Percentiles rank a stretch among this genome's conserved stretches.
Evolutionary conservation across 2,797 vertebrate genomes (phyloP).

Genomic region (Bovichtus diacanthus): DNA sequence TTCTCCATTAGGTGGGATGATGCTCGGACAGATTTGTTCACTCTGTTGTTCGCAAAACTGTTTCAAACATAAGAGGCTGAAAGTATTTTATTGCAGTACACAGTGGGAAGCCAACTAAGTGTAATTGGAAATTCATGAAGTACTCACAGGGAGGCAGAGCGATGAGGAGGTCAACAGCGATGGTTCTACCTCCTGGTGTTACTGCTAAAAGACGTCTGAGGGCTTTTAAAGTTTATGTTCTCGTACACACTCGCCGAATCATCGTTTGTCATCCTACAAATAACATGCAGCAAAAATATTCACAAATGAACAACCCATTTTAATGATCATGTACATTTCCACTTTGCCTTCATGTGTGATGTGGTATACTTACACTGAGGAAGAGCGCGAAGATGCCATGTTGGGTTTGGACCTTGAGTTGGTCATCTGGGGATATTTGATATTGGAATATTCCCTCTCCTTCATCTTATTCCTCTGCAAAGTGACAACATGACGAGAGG

Average conservation of each 20-base stretch:
- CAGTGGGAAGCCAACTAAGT: neutral
- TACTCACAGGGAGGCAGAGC: slow-evolving; percentile 80
- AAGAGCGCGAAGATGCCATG: slow-evolving; percentile 79
- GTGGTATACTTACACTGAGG: slow-evolving; percentile 81
- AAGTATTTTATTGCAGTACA: neutral
- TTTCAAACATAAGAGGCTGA: neutral
- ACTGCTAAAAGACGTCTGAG: slow-evolving; percentile 86
- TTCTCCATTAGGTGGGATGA: neutral
- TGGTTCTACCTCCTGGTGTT: slow-evolving; percentile 87
- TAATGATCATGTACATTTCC: neutral
- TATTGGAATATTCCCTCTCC: slow-evolving; percentile 90
- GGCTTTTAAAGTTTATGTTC: slow-evolving; percentile 91
- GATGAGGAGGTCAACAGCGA: slow-evolving; percentile 50
- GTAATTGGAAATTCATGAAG: slow-evolving; percentile 8
- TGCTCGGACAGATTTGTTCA: neutral
- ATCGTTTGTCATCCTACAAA: slow-evolving; percentile 85
- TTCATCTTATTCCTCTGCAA: slow-evolving; percentile 85
- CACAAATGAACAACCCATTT: neutral
- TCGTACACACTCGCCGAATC: slow-evolving; percentile 91
- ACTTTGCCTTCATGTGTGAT: neutral
- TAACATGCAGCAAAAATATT: slow-evolving; percentile 16
- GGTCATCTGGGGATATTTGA: slow-evolving; percentile 86
- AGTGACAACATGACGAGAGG: slow-evolving; percentile 13
- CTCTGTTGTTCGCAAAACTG: too few species aligned
- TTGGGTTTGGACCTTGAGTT: slow-evolving; percentile 84